Base-by-base conservation (phyloP, 1,140 invertebrate species). In the Zophobas atratus region DNA sequence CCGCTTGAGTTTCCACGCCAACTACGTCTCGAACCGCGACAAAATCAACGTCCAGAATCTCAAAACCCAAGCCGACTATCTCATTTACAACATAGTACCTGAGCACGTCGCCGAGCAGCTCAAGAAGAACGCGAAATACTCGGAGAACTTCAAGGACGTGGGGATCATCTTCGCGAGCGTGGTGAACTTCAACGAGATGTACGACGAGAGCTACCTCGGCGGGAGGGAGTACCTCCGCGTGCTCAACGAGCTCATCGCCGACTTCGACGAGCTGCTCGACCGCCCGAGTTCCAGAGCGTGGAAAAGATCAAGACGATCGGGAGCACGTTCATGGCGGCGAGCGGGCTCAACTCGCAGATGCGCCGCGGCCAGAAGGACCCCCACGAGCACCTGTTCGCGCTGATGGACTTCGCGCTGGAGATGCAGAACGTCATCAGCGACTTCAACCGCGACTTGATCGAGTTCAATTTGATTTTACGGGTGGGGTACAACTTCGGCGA, bases 261-360 rank as follows among this genome's bases (percentile, higher is more conserved):
- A 99, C 87, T 98, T 99, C 85, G 98, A 99, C 85, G 97, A 98
- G 83, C 86, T 99, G 2, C 86, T 99, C 0, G 93, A 94, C 63
- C 90, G 35, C 88, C 91, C 0, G 92, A 97, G 79, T 99, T 96
- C 83, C 91, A 92, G 48, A 93, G 96, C 71, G 95, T 99, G 0
- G 97, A 99, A 85, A 99, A 99, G 87, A 99, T 99, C 76, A 99
- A 99, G 86, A 99, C 98, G 0, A 99, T 99, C 76, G 98, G 97
- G 1, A 95, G 95, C 78, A 98, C 97, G 0, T 99, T 98, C 81
- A 99, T 99, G 98, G 97, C 97, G 1, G 98, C 98, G 0, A 97
- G 96, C 76, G 98, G 98, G 0, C 86, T 99, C 8, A 97, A 98
- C 88, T 93, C 95, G 0, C 89, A 92, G 77, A 88, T 92, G 77